Base-by-base conservation (phyloP, 2,888 invertebrate species). In the Drosophila neutralis region DNA sequence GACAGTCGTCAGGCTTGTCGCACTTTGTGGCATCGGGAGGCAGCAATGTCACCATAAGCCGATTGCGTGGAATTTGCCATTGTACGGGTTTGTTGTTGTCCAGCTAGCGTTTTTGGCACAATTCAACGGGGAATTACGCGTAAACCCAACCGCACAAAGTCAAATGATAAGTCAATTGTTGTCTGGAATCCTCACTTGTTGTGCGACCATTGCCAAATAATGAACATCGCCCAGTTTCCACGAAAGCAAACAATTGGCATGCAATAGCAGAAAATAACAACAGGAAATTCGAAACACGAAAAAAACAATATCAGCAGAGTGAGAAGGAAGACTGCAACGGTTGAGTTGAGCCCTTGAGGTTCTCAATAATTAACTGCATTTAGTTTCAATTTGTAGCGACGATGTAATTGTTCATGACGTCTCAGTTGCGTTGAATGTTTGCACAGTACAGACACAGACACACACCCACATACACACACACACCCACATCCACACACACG, bases 111-210 rank as follows among this genome's bases (percentile, higher is more conserved):
- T 56, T 56, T 52, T 61, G 51, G 18, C 40, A 51, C 36, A 69
- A 49, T 31, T 58, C 35, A 35, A 51, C 51, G 73, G 68, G 76
- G 88, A 80, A 82, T 87, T 85, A 84, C 65, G 80, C 76, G 71
- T 70, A 70, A 73, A 73, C 64, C 61, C 52, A 52, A 60, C 75
- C 73, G 73, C 80, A 84, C 73, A 79, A 80, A 82, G 85, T 87
- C 87, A 85, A 83, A 84, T 87, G 87, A 87, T 83, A 89, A 87
- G 87, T 87, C 89, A 89, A 87, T 87, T 89, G 85, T 84, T 81
- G 80, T 69, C 76, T 79, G 76, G 52, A 59, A 66, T 69, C 64
- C 70, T 36, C 56, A 64, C 57, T 64, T 38, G 59, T 51, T 48
- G 56, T 54, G 51, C 42, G 57, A 57, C 51, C 73, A 68, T 52